These are phyloP conservation scores for Cryptophagus acutangulus DNA, from an alignment of 2,888 invertebrate species.

Conservation along the genomic window DNA sequence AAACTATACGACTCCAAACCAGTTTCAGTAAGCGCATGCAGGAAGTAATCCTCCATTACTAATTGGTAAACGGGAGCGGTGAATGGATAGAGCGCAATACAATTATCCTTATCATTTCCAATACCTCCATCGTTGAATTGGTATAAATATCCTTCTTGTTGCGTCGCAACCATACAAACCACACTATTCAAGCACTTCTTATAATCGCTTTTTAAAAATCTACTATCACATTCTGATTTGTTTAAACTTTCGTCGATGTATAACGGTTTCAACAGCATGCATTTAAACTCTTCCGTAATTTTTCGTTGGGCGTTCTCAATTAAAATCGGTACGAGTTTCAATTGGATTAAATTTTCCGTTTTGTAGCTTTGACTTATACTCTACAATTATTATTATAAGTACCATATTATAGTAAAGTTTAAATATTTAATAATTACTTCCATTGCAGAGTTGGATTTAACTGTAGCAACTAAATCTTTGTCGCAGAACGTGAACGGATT, in stretches of 20 bases:
- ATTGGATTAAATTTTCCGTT: slow-evolving; percentile 48
- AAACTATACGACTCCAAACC: slow-evolving; percentile 74
- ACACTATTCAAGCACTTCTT: slow-evolving; percentile 57
- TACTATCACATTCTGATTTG: slow-evolving; percentile 23
- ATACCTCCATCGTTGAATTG: slow-evolving; percentile 55
- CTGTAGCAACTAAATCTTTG: slow-evolving; percentile 47
- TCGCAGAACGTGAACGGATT: slow-evolving; percentile 47
- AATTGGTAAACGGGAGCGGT: slow-evolving; percentile 65
- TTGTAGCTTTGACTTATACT: slow-evolving; percentile 38
- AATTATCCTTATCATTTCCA: slow-evolving; percentile 44
- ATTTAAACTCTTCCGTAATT: slow-evolving; percentile 52
- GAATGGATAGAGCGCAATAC: slow-evolving; percentile 64
- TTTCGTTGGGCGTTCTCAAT: slow-evolving; percentile 45
- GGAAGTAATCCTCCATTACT: slow-evolving; percentile 60
- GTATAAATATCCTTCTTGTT: slow-evolving; percentile 68
- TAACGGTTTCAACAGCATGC: slow-evolving; percentile 50
- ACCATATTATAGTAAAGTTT: too few species aligned
- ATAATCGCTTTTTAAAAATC: slow-evolving; percentile 51
- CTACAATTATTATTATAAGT: slow-evolving; percentile 25
- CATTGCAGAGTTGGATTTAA: slow-evolving; percentile 39
- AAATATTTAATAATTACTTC: slow-evolving; percentile 31
- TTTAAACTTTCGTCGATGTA: slow-evolving; percentile 42
- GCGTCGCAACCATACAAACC: slow-evolving; percentile 59
- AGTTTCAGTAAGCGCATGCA: slow-evolving; percentile 71
- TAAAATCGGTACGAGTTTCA: slow-evolving; percentile 47